A percentile compares a stretch with the other conserved stretches of the same genome.
Conservation (phyloP, 2,888 invertebrate species). For the Listrodromus nycthemerus region DNA sequence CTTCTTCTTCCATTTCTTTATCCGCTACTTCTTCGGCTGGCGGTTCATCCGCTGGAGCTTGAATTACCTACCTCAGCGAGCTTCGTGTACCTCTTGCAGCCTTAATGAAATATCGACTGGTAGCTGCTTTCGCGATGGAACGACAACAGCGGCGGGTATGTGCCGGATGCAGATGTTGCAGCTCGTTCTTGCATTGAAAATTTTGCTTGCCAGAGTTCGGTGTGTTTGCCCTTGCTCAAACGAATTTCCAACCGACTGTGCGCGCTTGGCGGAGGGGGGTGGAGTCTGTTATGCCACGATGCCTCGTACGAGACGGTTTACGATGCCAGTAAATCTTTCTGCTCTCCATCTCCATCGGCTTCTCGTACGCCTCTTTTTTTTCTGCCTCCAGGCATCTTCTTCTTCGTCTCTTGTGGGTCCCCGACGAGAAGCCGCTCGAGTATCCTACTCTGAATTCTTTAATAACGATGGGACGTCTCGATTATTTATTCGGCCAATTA, state of each 20-base stretch:
- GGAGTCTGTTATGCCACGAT: background rate
- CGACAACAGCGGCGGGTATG: slow-evolving; percentile 3
- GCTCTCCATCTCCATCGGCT: background rate
- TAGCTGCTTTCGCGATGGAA: background rate
- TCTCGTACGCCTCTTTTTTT: background rate
- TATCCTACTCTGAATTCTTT: slow-evolving; percentile 30
- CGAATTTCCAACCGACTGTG: slow-evolving; percentile 12
- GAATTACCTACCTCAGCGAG: slow-evolving; percentile 11
- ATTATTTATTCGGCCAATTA: slow-evolving; percentile 37
- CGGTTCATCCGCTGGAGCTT: background rate
- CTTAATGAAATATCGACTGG: slow-evolving; percentile 64
- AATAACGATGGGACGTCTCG: slow-evolving; percentile 43
- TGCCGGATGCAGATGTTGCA: slow-evolving; percentile 36
- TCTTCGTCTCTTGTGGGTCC: background rate
- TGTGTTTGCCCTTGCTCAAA: background rate
- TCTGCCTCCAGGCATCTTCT: slow-evolving; percentile 15
- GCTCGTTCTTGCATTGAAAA: slow-evolving; percentile 27
- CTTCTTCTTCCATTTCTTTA: background rate
- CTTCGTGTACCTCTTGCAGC: slow-evolving; percentile 18
- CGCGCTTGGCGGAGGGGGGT: no score
- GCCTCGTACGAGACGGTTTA: background rate
- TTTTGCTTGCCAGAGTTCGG: background rate
- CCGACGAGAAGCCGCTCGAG: background rate
- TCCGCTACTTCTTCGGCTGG: background rate
- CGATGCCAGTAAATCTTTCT: slow-evolving; percentile 5